Evolutionary conservation across 92 coral and sea anemone species (phyloP), one percentile per base, ranked within the genome.

Genomic region (Actinernus sp.): DNA sequence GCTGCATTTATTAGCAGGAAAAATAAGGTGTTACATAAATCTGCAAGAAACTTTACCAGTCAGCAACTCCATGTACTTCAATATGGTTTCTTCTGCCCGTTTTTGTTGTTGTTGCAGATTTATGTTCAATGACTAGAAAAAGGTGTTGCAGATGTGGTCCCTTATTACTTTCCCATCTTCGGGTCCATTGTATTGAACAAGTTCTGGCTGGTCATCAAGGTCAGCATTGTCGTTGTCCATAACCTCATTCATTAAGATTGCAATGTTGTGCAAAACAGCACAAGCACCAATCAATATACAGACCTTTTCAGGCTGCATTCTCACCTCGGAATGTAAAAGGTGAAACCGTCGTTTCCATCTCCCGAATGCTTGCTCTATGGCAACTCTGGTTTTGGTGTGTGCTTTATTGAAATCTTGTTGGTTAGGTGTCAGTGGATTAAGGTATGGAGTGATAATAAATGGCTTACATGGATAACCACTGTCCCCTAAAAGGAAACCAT

Each of bases 261-360:
- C 71, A 64, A 73, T 73, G 66, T 64, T 81, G 50, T 78, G 82
- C 55, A 84, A 56, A 19, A 84, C 79, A 27, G 79, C 88, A 59
- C 88, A 81, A 31, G 83, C 92, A 4, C 88, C 88, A 32, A 81
- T 53, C 34, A 86, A 32, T 1, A 38, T 17, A 55, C 81, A 73
- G 26, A 61, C 89, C 59, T 76, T 81, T 68, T 63, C 73, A 22
- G 88, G 89, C 14, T 71, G 40, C 87, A 79, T 86, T 50, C 92
- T 57, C 20, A 81, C 63, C 64, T 86, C 71, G 2, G 84, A 81
- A 49, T 71, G 78, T 7, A 85, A 38, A 21, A 72, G 46, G 73
- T 79, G 83, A 31, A 79, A 85, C 12, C 79, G 44, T 16, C 77
- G 43, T 54, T 84, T 78, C 70, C 71, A 78, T 47, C 79, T n/a